These are phyloP conservation scores for Plodia interpunctella DNA, from an alignment of 1,140 invertebrate species.

Conservation along the genomic window DNA sequence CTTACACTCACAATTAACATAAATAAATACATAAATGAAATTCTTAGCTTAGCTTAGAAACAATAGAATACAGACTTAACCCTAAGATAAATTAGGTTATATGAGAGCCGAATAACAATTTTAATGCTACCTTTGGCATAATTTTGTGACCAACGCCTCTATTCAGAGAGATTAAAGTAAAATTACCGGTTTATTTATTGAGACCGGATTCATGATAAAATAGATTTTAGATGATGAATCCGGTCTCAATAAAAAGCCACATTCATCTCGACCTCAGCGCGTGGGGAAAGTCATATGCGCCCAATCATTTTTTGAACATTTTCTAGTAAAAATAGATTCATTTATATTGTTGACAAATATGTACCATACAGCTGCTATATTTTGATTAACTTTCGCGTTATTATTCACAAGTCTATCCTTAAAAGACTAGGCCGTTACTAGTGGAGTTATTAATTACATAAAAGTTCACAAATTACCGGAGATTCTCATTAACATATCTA, in stretches of 20 bases:
- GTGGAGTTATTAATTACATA: constrained; percentile 16
- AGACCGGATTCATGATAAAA: neutral
- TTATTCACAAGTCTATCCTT: constrained; percentile 14
- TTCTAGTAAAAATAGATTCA: neutral
- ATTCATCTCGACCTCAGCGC: too few species aligned
- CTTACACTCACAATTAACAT: neutral
- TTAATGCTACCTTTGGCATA: constrained; percentile 58
- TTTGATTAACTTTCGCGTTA: too few species aligned
- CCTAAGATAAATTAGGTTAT: constrained; percentile 6
- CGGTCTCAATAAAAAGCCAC: too few species aligned
- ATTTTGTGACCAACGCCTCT: constrained; percentile 50
- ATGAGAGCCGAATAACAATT: constrained; percentile 21
- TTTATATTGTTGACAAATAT: neutral
- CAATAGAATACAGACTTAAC: constrained; percentile 10
- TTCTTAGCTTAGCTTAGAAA: constrained; percentile 3
- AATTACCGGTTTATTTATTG: neutral
- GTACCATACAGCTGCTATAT: too few species aligned
- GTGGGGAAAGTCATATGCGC: too few species aligned
- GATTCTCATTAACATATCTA: constrained; percentile 16
- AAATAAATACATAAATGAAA: constrained; percentile 16
- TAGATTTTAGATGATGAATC: too few species aligned
- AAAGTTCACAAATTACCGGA: constrained; percentile 14
- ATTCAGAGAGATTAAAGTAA: neutral
- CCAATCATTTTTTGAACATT: neutral
- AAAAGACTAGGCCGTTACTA: constrained; percentile 22